Base-by-base conservation (phyloP, 2,113 vertebrate genomes). In the Centropus bengalensis region DNA sequence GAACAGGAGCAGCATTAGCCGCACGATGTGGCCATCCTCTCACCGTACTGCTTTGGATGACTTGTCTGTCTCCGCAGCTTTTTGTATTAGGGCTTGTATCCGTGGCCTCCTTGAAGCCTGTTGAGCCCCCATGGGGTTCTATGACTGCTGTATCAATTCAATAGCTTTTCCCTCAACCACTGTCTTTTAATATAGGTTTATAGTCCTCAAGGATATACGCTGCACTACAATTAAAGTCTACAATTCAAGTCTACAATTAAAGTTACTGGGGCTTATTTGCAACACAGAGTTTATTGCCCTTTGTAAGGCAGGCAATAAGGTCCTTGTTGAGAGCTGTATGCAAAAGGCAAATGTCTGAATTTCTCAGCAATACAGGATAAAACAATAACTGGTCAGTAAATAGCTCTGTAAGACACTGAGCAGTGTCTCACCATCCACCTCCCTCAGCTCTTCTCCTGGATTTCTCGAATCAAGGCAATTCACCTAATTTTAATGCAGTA, bases 101-200 rank as follows among this genome's bases (percentile, higher is more conserved):
- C 98, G 98, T 98, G 94, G 98, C 64, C 69, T 96, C 97, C 98
- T 98, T 98, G 98, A 98, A 97, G 97, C 96, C 97, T 96, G 79
- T 89, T 67, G 91, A 70, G 93, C 97, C 98, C 98, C 97, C 88
- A 28, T 95, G 96, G 96, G 97, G 98, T 97, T 97, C 98, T 97
- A 92, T 96, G 97, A 98, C 97, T 97, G 94, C 98, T 97, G 96
- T 97, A 92, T 96, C 94, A 42, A 96, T 97, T 98, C 98, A 98
- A 98, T 97, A 96, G 97, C 95, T 91, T 96, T 97, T 96, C 97
- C 97, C 97, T 97, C 95, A 86, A 87, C 96, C 94, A 97, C 97
- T 98, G 98, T 98, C 94, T 98, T 97, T 97, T 95, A 94, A 93
- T 96, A 98, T 98, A 98, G 97, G 97, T 98, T 98, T 97, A 96